Conservation (phyloP, 2,797 vertebrate species). For the Pangasius mekongensis region DNA sequence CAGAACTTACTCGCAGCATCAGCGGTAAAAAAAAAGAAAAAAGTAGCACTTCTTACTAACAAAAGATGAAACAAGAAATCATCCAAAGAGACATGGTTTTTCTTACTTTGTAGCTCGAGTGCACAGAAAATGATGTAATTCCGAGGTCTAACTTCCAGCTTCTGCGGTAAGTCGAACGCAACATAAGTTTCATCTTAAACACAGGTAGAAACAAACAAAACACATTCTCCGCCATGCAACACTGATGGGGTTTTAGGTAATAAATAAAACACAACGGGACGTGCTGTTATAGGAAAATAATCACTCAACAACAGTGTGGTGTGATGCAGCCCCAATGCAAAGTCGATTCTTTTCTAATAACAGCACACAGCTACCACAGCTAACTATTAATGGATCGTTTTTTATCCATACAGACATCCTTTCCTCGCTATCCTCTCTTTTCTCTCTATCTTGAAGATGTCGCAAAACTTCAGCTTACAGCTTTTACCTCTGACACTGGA, state of each 20-base stretch:
- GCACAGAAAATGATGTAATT: not conserved
- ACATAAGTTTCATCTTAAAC: not conserved
- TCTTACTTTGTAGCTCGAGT: not conserved
- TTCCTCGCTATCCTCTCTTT: not conserved
- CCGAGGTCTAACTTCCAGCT: not conserved
- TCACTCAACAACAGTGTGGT: not conserved
- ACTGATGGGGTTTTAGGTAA: not conserved
- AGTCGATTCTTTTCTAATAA: not conserved
- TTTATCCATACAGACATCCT: not conserved
- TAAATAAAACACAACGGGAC: not conserved
- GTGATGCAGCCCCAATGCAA: not conserved
- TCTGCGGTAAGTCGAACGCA: not conserved
- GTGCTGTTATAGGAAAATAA: not conserved
- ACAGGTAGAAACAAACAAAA: not conserved
- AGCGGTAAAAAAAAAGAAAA: too few relatives aligned
- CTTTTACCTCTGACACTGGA: not conserved
- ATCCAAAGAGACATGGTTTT: not conserved
- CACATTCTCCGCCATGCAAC: not conserved
- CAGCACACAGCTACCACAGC: too few relatives aligned
- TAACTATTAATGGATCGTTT: not conserved
- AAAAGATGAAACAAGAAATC: not conserved
- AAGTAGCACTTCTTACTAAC: not conserved
- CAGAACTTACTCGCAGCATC: not conserved
- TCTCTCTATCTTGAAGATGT: not conserved
- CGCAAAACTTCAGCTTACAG: not conserved